These are phyloP conservation scores for Platysteira castanea DNA, from an alignment of 2,113 vertebrate genomes.

Conservation along the genomic window DNA sequence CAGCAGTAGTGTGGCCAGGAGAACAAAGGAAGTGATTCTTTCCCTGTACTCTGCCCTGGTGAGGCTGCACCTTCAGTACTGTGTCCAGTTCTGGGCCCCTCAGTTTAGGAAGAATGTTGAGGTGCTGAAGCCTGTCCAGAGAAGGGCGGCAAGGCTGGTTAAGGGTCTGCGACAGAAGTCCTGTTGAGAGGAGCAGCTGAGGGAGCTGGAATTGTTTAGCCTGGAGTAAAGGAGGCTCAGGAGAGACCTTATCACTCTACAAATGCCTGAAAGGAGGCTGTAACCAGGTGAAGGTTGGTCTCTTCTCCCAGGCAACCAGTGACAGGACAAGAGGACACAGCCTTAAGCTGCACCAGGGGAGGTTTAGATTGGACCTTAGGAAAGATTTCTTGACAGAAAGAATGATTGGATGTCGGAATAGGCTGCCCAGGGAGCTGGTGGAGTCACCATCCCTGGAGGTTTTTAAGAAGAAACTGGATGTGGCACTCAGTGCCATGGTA, in stretches of 20 bases:
- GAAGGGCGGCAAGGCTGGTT: background rate
- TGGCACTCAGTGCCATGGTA: background rate
- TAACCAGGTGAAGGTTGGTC: background rate
- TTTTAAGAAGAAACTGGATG: background rate
- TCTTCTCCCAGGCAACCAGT: background rate
- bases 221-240: background rate
- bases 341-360: background rate
- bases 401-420: background rate
- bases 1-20: background rate
- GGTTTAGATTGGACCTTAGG: background rate
- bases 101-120: background rate
- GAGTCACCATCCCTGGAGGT: background rate
- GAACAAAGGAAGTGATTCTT: background rate
- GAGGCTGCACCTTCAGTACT: rapidly evolving
- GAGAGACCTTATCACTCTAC: background rate
- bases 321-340: background rate
- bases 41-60: rapidly evolving
- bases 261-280: background rate
- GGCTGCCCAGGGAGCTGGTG: background rate
- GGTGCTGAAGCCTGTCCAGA: background rate
- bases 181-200: background rate
- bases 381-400: background rate
- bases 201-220: background rate
- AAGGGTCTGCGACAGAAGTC: background rate
- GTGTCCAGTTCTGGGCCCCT: background rate